phyloP scores from a whole-genome alignment of 2,797 vertebrate species.

The Crax fasciolata region DNA sequence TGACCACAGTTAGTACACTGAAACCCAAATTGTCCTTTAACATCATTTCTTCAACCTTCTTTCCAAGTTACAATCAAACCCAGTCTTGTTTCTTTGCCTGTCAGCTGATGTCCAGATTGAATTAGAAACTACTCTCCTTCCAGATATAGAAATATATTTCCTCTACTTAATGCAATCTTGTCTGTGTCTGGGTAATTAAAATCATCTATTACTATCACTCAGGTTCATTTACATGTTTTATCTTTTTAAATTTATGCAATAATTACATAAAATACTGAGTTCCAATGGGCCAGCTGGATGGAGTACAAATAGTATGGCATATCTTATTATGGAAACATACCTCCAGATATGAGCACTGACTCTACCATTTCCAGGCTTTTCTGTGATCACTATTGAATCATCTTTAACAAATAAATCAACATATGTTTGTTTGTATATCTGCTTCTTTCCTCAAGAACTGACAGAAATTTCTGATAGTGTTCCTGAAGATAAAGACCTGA shows the following conservation, averaged over 20 bases:
- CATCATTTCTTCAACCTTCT: conserved; percentile 18
- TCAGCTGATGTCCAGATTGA: conserved; percentile 69
- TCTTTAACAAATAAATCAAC: not conserved
- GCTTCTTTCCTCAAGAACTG: not conserved
- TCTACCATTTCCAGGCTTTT: not conserved
- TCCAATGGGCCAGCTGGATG: conserved; percentile 65
- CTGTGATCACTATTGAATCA: not conserved
- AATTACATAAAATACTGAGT: conserved; percentile 62
- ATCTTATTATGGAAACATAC: conserved; percentile 39
- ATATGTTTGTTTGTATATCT: not conserved
- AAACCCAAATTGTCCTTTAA: conserved; percentile 47
- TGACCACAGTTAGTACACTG: not conserved
- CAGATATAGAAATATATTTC: conserved; percentile 74
- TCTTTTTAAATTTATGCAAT: conserved; percentile 72
- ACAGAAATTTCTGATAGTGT: not conserved
- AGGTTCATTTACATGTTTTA: conserved; percentile 76
- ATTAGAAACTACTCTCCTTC: conserved; percentile 71
- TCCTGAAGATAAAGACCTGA: not conserved
- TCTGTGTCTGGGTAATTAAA: conserved; percentile 76
- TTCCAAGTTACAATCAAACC: not conserved
- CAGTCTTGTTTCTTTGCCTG: conserved; percentile 14
- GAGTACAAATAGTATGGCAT: conserved; percentile 42
- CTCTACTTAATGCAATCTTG: conserved; percentile 77
- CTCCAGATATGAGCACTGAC: not conserved
- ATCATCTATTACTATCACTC: conserved; percentile 72